Base-by-base conservation (phyloP, 1,140 invertebrate genomes). In the Leptinotarsa defecta region DNA sequence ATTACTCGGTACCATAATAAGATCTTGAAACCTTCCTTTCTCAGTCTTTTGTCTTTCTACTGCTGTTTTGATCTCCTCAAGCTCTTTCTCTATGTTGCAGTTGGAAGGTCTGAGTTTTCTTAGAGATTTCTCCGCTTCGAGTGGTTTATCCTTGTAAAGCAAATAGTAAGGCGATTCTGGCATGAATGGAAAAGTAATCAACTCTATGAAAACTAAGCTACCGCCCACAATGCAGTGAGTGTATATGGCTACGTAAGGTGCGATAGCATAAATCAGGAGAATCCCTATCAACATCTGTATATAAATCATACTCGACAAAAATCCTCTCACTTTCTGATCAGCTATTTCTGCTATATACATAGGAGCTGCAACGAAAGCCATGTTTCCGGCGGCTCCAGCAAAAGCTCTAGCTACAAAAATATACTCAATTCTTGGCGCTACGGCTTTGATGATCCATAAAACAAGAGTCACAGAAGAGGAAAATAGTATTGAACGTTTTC, bases 401-500 rank as follows among this genome's bases (percentile, higher is more conserved):
- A 83, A 52, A 64, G 79, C 81, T 75, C 83, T 84, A 0, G 91
- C 91, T 3, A 88, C 64, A 75, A 88, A 90, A 67, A 90, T 78
- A 64, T 88, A 78, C 80, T 84, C 84, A 0, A 88, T 82, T 19
- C 78, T 80, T 4, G 77, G 77, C 4, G 88, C 85, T 48, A 87
- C 79, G 4, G 87, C 82, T 27, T 93, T 91, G 1, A 90, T 73
- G 1, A 86, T 34, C 91, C 91, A 94, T 4, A 91, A 90, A 3
- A 89, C 2, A 0, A 91, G 75, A 78, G 91, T 93, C 0, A 91
- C 90, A 2, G 88, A 52, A 0, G 89, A 85, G 0, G 90, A 85
- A 3, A 89, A 67, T 15, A 92, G 82, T 13, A 93, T 87, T 0
- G 90, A 87, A 11, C 82, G 82, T 81, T 91, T 92, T 3, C 93